A percentile compares a stretch with the other conserved stretches of the same genome.
Conservation (phyloP, 2,797 vertebrate genomes). For the Linurgus olivaceus region DNA sequence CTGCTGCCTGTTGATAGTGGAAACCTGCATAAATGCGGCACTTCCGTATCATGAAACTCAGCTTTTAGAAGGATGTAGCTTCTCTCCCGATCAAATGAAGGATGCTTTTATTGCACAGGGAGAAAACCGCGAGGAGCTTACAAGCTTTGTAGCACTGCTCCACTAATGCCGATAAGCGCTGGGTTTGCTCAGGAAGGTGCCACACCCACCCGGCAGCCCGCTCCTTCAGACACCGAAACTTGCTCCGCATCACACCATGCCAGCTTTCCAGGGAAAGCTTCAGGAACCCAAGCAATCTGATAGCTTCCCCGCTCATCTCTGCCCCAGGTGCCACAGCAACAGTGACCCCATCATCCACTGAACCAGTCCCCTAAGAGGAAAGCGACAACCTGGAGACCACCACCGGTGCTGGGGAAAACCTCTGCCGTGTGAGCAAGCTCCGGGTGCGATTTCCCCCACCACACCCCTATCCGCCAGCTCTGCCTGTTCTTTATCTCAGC, state of each 20-base stretch:
- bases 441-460: not conserved
- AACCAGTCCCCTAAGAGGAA: not conserved
- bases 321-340: not conserved
- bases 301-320: not conserved
- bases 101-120: not conserved
- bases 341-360: not conserved
- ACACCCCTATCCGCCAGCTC: not conserved
- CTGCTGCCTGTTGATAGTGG: not conserved
- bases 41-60: not conserved
- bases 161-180: not conserved
- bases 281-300: not conserved
- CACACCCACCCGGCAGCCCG: constrained; percentile 26
- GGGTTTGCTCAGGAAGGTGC: not conserved
- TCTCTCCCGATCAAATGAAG: not conserved
- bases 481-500: not conserved
- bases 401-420: not conserved
- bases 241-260: not conserved
- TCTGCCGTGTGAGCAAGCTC: not conserved
- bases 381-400: not conserved
- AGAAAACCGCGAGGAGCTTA: not conserved
- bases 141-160: not conserved
- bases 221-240: not conserved
- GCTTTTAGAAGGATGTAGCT: not conserved
- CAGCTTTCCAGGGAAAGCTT: not conserved
- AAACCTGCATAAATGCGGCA: not conserved